Conservation (phyloP, 2,113 vertebrate genomes). For the Cyanoderma ruficeps region DNA sequence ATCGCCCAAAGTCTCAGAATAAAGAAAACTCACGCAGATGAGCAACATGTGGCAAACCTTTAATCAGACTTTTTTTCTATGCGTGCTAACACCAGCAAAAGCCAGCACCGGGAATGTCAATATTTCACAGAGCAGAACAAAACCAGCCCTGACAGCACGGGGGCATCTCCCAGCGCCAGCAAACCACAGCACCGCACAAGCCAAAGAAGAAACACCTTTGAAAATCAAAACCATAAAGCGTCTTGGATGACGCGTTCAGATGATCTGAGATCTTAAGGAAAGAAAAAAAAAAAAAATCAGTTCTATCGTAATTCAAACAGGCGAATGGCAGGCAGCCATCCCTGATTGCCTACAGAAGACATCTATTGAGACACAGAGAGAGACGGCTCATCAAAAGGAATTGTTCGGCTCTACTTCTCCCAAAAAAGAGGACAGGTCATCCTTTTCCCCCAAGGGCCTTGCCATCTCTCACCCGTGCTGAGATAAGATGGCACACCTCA, state of each 20-base stretch:
- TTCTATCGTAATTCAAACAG: not conserved
- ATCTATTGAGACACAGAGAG: not conserved
- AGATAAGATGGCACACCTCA: too few species aligned
- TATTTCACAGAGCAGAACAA: slow-evolving; percentile 14
- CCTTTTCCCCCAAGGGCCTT: not conserved
- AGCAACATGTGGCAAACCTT: slow-evolving; percentile 68
- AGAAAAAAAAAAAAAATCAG: not conserved
- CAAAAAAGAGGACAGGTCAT: not conserved
- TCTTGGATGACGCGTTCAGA: accelerated
- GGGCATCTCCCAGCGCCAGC: not conserved
- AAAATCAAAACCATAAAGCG: not conserved
- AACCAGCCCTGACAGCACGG: not conserved
- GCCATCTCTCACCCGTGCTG: not conserved
- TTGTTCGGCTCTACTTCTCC: not conserved
- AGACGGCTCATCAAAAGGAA: not conserved
- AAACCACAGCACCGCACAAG: not conserved
- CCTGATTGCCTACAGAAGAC: not conserved
- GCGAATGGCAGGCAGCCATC: not conserved
- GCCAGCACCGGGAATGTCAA: not conserved
- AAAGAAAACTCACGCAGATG: slow-evolving; percentile 25
- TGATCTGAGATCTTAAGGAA: not conserved
- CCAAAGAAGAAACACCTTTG: not conserved
- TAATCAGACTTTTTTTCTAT: slow-evolving; percentile 12
- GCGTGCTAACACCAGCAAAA: slow-evolving; percentile 5
- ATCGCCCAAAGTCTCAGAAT: not conserved